These are phyloP conservation scores for sheep (Ovis aries) DNA, from an alignment of 2,113 vertebrate species.

Conservation along the genomic window DNA sequence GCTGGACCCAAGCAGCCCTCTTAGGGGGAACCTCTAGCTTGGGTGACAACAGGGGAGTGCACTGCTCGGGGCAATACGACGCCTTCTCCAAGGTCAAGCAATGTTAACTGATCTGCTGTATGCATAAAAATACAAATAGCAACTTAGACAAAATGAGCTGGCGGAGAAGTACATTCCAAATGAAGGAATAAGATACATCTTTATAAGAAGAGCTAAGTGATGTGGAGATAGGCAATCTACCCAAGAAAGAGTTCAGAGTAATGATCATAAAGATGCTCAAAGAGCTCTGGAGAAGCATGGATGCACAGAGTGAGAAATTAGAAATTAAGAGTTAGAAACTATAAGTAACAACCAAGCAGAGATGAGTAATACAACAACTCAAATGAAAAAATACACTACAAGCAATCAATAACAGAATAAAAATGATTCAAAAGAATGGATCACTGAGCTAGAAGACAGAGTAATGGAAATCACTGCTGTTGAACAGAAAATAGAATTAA, in stretches of 20 bases:
- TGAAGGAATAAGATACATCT: neutral
- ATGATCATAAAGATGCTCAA: neutral
- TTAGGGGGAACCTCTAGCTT: neutral
- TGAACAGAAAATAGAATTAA: neutral
- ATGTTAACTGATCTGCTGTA: neutral
- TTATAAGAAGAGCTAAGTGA: neutral
- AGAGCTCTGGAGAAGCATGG: neutral
- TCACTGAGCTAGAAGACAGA: neutral
- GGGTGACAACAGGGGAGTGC: neutral
- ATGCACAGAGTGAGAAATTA: neutral
- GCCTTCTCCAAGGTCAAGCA: neutral
- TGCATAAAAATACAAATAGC: neutral
- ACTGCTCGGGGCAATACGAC: rapidly evolving
- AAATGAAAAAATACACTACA: neutral
- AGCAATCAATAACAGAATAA: neutral
- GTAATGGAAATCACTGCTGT: neutral
- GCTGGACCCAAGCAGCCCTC: neutral
- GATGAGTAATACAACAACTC: neutral
- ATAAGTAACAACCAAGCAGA: neutral
- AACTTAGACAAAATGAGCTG: neutral
- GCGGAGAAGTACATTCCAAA: neutral
- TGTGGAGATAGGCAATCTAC: neutral
- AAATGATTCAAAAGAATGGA: neutral
- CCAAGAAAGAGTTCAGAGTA: neutral
- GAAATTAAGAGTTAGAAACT: neutral